Base-by-base conservation (phyloP, 1,140 invertebrate genomes). In the Gryon sp. region DNA sequence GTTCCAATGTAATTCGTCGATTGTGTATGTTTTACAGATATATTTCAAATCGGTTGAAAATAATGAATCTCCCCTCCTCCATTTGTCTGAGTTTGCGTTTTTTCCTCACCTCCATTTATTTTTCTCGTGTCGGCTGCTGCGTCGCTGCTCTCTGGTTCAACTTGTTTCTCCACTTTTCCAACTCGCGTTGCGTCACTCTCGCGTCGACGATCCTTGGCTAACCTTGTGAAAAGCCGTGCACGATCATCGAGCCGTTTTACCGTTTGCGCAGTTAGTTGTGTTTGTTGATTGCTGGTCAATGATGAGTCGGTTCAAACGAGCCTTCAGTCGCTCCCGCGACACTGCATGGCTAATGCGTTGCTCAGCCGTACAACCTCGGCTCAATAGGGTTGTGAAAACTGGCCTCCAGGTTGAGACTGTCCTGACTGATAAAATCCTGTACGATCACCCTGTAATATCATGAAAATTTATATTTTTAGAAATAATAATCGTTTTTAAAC, bases 391-490 rank as follows among this genome's bases (percentile, higher is more conserved):
- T 92, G 91, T 70, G 89, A 90, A 82, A 90, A 90, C 73, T 91
- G 90, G 82, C 90, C 90, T 41, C 87, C 86, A 14, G 83, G 78
- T 76, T 91, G 90, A 78, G 91, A 92, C 62, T 91, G 90, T 76
- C 91, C 87, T 6, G 92, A 92, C 73, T 90, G 89, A 87, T 93
- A 93, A 80, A 92, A 94, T 50, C 91, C 92, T 60, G 92, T 92
- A 53, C 93, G 89, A 78, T 94, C 94, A 40, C 92, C 94, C 88
- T 76, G 20, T 0, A 62, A 53, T 15, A n/a, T n/a, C n/a, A n/a
- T n/a, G n/a, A n/a, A n/a, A n/a, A n/a, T n/a, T n/a, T n/a, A n/a
- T n/a, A n/a, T n/a, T n/a, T n/a, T n/a, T n/a, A n/a, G n/a, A n/a
- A n/a, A n/a, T n/a, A n/a, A n/a, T n/a, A n/a, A n/a, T n/a, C n/a